Conservation (phyloP, 2,888 invertebrate genomes). For the Allolobophora icterica region DNA sequence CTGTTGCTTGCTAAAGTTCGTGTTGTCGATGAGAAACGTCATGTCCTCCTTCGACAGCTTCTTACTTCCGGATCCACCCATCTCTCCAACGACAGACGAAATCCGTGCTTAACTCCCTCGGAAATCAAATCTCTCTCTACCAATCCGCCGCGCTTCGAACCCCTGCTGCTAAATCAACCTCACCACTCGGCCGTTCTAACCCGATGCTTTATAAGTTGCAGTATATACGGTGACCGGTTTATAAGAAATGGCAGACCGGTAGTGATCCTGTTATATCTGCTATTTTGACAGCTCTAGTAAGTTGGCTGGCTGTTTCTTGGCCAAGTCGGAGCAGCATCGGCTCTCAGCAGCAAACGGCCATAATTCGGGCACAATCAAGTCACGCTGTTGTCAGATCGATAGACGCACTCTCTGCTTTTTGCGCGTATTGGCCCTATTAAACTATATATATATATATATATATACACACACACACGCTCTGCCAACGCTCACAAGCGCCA, state of each 20-base stretch:
- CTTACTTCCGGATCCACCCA: slow-evolving; percentile 60
- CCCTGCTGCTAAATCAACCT: neutral
- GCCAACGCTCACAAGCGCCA: neutral
- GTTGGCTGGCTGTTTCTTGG: neutral
- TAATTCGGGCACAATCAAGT: slow-evolving; percentile 14
- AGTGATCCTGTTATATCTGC: neutral
- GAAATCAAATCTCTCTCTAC: neutral
- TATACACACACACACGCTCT: neutral
- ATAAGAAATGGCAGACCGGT: neutral
- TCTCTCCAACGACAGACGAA: slow-evolving; percentile 40
- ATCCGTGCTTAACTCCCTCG: neutral
- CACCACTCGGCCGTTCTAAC: neutral
- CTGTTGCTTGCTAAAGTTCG: slow-evolving; percentile 95
- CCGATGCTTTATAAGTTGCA: neutral
- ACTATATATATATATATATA: neutral
- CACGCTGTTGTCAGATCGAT: slow-evolving; percentile 6
- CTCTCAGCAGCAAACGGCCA: neutral
- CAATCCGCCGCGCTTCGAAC: neutral
- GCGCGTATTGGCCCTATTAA: slow-evolving; percentile 17
- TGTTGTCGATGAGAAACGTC: slow-evolving; percentile 97
- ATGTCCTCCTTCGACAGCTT: slow-evolving; percentile 97
- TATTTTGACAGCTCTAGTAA: neutral
- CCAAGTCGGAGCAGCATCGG: neutral
- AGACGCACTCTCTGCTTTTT: neutral
- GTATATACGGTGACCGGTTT: neutral